phyloP scores from a whole-genome alignment of 2,797 vertebrate genomes.

The Fundulus diaphanus region DNA sequence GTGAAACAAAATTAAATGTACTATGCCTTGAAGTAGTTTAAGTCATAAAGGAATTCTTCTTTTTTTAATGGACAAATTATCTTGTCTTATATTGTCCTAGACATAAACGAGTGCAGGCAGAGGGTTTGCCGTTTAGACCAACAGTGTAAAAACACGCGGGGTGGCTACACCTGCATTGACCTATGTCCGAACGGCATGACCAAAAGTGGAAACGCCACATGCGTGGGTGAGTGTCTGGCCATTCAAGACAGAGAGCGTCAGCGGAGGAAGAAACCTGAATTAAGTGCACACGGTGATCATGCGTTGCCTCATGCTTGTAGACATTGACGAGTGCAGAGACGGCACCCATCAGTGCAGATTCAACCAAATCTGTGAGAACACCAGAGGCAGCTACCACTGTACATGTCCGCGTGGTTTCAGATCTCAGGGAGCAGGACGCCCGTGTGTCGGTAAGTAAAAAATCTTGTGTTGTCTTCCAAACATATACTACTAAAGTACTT shows the following conservation, averaged over 20 bases:
- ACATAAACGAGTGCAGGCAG: slow-evolving; percentile 96
- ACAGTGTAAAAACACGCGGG: slow-evolving; percentile 94
- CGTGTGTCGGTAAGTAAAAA: slow-evolving; percentile 90
- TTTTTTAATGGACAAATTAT: neutral
- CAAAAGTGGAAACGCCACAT: slow-evolving; percentile 90
- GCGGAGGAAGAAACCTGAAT: neutral
- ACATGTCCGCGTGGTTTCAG: slow-evolving; percentile 91
- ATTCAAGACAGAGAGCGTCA: neutral
- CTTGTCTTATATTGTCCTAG: slow-evolving; percentile 67
- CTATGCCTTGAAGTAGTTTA: neutral
- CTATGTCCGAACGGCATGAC: slow-evolving; percentile 94
- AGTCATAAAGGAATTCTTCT: neutral
- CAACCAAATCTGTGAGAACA: slow-evolving; percentile 97
- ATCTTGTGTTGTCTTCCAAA: neutral
- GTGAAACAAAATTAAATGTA: neutral
- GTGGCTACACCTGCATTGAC: slow-evolving; percentile 95
- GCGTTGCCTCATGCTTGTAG: slow-evolving; percentile 69
- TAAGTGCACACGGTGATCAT: neutral
- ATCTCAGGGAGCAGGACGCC: slow-evolving; percentile 87
- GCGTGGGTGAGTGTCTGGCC: slow-evolving; percentile 85
- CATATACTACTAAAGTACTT: neutral
- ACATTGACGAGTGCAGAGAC: slow-evolving; percentile 93
- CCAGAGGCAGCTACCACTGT: slow-evolving; percentile 92
- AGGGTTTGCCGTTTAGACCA: slow-evolving; percentile 93
- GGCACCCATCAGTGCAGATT: slow-evolving; percentile 94